Percentiles rank a stretch among this genome's conserved stretches.
Conservation (phyloP, 1,140 invertebrate genomes). For the Frieseomelitta varia region DNA sequence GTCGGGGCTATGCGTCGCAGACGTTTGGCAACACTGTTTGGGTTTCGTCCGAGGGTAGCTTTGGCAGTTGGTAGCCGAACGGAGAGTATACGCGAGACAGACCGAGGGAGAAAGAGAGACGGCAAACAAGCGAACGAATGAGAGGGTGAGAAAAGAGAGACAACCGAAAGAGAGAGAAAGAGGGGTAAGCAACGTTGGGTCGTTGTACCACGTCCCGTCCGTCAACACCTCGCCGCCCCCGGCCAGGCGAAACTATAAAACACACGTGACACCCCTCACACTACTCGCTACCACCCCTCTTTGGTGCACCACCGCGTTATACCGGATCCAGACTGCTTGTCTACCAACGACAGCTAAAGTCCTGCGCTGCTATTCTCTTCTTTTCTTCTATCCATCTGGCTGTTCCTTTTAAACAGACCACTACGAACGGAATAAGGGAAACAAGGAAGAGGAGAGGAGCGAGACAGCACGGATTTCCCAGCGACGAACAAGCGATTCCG, state of each 20-base stretch:
- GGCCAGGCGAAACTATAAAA: conserved; percentile 78
- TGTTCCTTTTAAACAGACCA: conserved; percentile 20
- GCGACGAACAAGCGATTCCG: conserved; percentile 27
- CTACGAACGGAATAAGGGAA: background rate
- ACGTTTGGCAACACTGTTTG: conserved; percentile 81
- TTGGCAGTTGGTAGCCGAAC: conserved; percentile 72
- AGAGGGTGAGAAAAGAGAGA: conserved; percentile 58
- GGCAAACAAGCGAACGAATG: conserved; percentile 46
- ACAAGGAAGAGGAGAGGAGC: background rate
- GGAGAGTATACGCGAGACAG: conserved; percentile 65
- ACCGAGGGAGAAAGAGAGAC: conserved; percentile 40
- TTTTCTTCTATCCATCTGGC: conserved; percentile 22
- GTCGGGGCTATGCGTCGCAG: conserved; percentile 74
- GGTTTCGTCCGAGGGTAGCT: conserved; percentile 73
- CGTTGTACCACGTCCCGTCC: conserved; percentile 78
- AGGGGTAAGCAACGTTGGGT: conserved; percentile 71
- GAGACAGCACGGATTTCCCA: conserved; percentile 28
- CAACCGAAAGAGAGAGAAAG: conserved; percentile 45
- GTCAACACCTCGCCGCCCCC: conserved; percentile 78
- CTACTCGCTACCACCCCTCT: conserved; percentile 52
- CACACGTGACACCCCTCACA: conserved; percentile 77
- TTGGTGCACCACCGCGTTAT: conserved; percentile 67
- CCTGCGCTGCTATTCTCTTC: conserved; percentile 32
- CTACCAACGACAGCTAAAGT: conserved; percentile 46
- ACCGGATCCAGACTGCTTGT: conserved; percentile 61